Evolutionary conservation across 2,113 vertebrate species (phyloP).

Genomic region (Tricholaema leucomelas): DNA sequence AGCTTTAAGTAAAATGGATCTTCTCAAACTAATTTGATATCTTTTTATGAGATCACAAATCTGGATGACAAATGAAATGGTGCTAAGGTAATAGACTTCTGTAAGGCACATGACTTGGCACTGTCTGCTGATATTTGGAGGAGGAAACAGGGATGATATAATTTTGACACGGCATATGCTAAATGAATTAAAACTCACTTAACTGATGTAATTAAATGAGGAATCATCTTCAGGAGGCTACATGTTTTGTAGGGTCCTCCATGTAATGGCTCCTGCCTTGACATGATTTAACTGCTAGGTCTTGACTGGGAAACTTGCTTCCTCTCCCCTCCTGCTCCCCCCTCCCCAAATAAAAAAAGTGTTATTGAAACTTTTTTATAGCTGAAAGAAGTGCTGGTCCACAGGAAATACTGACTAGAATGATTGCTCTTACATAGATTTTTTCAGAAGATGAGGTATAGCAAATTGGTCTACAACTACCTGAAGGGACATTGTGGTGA

Average conservation of each 20-base stretch:
- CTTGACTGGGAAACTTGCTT: background rate
- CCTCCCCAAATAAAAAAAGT: background rate
- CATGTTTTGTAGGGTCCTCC: background rate
- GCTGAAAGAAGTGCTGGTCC: background rate
- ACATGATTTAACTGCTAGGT: background rate
- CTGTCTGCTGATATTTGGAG: background rate
- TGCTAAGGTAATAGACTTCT: conserved; percentile 43
- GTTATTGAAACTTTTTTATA: background rate
- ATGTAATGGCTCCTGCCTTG: background rate
- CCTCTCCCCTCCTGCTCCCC: background rate
- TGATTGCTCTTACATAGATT: background rate
- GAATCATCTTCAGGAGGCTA: background rate
- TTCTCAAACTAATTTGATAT: conserved; percentile 26
- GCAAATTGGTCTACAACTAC: background rate
- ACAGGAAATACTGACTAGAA: background rate
- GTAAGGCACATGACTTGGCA: conserved; percentile 48
- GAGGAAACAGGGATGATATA: background rate
- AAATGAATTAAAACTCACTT: background rate
- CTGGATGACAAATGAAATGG: conserved; percentile 46
- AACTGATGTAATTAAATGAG: background rate
- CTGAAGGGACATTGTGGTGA: too few relatives aligned
- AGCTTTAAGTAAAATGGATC: conserved; percentile 44
- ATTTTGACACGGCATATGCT: background rate
- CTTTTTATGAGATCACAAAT: conserved; percentile 39
- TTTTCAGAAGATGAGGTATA: background rate